Conservation (phyloP, 2,113 vertebrate genomes). For the Pterocles gutturalis region DNA sequence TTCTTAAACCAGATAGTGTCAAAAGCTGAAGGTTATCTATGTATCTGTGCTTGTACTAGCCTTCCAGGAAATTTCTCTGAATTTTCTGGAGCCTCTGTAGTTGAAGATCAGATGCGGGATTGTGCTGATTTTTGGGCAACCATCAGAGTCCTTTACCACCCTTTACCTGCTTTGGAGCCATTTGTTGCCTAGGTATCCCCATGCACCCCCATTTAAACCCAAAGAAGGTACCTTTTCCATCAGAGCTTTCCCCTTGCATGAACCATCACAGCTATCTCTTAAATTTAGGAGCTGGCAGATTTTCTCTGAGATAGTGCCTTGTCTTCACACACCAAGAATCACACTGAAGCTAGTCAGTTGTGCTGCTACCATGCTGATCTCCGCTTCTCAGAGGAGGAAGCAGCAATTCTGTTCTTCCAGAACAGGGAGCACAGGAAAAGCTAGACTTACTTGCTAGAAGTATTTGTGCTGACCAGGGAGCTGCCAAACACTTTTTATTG, state of each 20-base stretch:
- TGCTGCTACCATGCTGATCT: not conserved
- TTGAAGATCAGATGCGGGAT: not conserved
- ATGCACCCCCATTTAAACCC: not conserved
- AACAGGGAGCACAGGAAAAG: slow-evolving; percentile 26
- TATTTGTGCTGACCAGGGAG: slow-evolving; percentile 21
- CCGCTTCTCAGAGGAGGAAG: not conserved
- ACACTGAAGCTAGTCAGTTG: not conserved
- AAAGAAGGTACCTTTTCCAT: not conserved
- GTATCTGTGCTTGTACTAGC: not conserved
- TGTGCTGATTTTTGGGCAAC: not conserved
- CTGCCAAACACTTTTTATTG: slow-evolving; percentile 51
- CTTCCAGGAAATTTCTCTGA: not conserved
- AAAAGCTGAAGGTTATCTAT: not conserved
- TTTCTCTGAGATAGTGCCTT: slow-evolving; percentile 7
- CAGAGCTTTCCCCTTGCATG: not conserved
- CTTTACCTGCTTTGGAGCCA: not conserved
- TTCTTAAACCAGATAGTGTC: not conserved
- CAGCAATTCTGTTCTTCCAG: slow-evolving; percentile 32
- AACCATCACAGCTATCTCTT: not conserved
- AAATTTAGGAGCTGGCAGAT: not conserved
- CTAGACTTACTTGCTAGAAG: slow-evolving; percentile 15
- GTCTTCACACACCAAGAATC: slow-evolving; percentile 26
- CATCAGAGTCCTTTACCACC: not conserved
- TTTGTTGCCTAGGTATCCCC: not conserved
- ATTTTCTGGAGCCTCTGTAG: not conserved